Conservation (phyloP, 2,888 invertebrate species). For the Biston stratarius region DNA sequence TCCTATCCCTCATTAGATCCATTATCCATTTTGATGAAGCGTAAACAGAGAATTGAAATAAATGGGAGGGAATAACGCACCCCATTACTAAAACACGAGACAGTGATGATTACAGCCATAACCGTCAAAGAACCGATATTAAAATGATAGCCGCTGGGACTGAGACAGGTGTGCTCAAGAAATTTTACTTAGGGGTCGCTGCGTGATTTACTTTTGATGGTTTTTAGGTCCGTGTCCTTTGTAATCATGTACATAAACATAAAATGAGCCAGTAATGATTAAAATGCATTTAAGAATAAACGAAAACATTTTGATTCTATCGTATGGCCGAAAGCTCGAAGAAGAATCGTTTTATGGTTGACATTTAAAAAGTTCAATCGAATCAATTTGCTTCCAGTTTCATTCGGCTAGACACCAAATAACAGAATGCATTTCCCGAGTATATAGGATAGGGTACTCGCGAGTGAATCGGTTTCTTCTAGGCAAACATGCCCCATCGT, state of each 20-base stretch:
- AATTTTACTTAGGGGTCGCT: constrained; percentile 16
- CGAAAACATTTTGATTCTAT: no score
- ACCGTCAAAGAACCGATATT: constrained; percentile 39
- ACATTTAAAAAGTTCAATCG: no score
- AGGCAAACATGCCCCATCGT: no score
- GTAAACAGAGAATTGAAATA: constrained; percentile 38
- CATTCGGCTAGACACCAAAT: no score
- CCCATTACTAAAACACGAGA: constrained; percentile 36
- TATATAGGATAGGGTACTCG: no score
- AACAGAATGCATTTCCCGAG: no score
- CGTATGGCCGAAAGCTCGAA: no score
- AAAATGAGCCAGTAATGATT: neutral
- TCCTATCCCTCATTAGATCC: constrained; percentile 19
- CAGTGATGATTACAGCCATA: constrained; percentile 35
- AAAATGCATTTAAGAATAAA: neutral
- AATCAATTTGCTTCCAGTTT: no score
- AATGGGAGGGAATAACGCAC: constrained; percentile 28
- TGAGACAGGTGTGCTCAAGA: constrained; percentile 15
- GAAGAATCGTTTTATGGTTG: no score
- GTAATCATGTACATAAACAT: neutral
- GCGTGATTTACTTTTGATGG: constrained; percentile 1
- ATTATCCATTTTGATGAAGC: constrained; percentile 35
- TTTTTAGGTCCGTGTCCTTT: constrained; percentile 1
- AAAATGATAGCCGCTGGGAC: constrained; percentile 35
- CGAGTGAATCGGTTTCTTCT: no score